Evolutionary conservation across 1,140 invertebrate species (phyloP).

Genomic region (Hypothenemus hampei): DNA sequence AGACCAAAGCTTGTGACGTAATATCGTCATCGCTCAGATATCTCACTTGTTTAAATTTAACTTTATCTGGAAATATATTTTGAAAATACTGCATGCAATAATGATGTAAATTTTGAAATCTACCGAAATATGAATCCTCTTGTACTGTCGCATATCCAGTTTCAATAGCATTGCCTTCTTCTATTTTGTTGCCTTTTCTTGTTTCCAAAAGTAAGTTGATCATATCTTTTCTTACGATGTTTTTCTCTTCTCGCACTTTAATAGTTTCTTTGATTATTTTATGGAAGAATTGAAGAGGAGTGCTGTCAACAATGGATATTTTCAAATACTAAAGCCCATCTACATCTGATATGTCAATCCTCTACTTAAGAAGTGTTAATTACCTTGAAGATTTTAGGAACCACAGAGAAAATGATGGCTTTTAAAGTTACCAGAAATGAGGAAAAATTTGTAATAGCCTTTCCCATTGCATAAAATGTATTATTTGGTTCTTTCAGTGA

Average conservation of each 20-base stretch:
- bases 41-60: not conserved
- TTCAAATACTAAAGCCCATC: slow-evolving; percentile 6
- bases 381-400: not conserved
- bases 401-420: not conserved
- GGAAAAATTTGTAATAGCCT: slow-evolving; percentile 28
- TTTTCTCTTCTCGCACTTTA: slow-evolving; percentile 39
- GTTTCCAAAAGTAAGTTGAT: slow-evolving; percentile 47
- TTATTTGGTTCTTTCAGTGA: slow-evolving; percentile 43
- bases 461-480: slow-evolving; percentile 42
- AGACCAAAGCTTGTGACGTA: slow-evolving; percentile 52
- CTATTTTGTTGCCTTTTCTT: slow-evolving; percentile 19
- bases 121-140: not conserved
- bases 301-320: slow-evolving; percentile 10
- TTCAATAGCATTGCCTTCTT: slow-evolving; percentile 44
- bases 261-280: slow-evolving; percentile 42
- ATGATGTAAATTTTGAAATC: too few species aligned
- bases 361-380: not conserved
- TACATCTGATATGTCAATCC: not conserved
- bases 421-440: not conserved
- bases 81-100: too few species aligned
- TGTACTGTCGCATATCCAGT: too few species aligned
- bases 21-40: slow-evolving; percentile 32
- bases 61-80: too few species aligned
- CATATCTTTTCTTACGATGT: slow-evolving; percentile 45
- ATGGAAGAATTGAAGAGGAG: slow-evolving; percentile 30